Conservation (phyloP, 1,140 invertebrate species). For the Tetraneura akinire region DNA sequence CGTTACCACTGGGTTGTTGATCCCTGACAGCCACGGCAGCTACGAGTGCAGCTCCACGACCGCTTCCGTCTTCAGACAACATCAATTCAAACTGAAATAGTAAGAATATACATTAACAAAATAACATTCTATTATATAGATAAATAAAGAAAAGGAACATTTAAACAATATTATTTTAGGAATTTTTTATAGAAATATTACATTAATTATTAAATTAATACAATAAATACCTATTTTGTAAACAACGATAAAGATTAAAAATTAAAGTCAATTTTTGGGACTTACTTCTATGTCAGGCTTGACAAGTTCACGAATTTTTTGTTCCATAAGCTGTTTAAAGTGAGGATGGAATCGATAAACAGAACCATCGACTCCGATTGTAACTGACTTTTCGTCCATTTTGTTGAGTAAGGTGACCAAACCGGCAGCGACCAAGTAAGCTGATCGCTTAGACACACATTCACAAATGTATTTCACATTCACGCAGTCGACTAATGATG, state of each 20-base stretch:
- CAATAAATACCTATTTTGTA: too few species aligned
- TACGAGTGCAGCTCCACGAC: slow-evolving; percentile 92
- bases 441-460: slow-evolving; percentile 84
- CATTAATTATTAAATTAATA: too few species aligned
- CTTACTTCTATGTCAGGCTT: slow-evolving; percentile 23
- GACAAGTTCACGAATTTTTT: slow-evolving; percentile 11
- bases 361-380: slow-evolving; percentile 74
- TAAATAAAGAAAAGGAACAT: too few species aligned
- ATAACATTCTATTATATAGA: too few species aligned
- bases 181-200: too few species aligned
- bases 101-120: slow-evolving; percentile 52
- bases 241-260: too few species aligned
- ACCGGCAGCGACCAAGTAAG: slow-evolving; percentile 86
- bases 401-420: slow-evolving; percentile 61
- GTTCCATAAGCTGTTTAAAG: slow-evolving; percentile 70
- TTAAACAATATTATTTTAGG: too few species aligned
- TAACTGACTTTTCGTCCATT: slow-evolving; percentile 19
- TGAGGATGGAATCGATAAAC: slow-evolving; percentile 94
- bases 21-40: slow-evolving; percentile 77
- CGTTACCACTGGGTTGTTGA: too few species aligned
- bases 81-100: slow-evolving; percentile 87
- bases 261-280: background rate
- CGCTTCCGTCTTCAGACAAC: slow-evolving; percentile 97
- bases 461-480: slow-evolving; percentile 88
- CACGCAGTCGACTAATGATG: slow-evolving; percentile 81